phyloP scores from a whole-genome alignment of 2,113 vertebrate genomes.

The Sebastes schlegelii region DNA sequence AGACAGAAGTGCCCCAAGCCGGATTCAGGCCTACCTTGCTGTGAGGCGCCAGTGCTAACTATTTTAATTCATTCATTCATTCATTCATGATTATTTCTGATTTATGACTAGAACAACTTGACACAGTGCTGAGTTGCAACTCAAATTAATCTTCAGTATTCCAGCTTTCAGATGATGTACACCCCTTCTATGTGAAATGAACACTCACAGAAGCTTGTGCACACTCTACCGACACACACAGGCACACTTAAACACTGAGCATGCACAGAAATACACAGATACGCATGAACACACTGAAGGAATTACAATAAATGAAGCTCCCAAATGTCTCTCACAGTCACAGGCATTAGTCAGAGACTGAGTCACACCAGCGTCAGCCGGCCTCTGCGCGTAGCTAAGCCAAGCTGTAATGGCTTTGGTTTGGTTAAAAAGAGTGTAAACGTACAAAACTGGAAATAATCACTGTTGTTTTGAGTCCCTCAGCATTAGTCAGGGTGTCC shows the following conservation, averaged over 20 bases:
- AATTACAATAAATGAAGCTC: background rate
- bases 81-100: no score
- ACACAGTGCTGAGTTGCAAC: no score
- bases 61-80: no score
- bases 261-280: background rate
- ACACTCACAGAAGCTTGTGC: background rate
- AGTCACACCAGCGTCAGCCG: background rate
- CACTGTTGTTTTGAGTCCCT: background rate
- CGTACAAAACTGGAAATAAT: background rate
- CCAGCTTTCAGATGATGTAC: no score
- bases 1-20: no score
- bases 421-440: background rate
- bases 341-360: conserved; percentile 1
- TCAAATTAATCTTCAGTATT: no score
- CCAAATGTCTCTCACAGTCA: background rate
- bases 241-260: background rate
- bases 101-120: no score
- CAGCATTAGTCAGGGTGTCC: background rate
- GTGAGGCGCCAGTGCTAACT: no score
- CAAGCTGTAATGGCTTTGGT: no score
- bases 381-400: background rate
- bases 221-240: background rate
- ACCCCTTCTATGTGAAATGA: no score
- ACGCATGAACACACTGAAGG: background rate
- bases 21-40: no score